These are phyloP conservation scores for Limnephilus rhombicus DNA, from an alignment of 2,888 invertebrate species.

Conservation along the genomic window DNA sequence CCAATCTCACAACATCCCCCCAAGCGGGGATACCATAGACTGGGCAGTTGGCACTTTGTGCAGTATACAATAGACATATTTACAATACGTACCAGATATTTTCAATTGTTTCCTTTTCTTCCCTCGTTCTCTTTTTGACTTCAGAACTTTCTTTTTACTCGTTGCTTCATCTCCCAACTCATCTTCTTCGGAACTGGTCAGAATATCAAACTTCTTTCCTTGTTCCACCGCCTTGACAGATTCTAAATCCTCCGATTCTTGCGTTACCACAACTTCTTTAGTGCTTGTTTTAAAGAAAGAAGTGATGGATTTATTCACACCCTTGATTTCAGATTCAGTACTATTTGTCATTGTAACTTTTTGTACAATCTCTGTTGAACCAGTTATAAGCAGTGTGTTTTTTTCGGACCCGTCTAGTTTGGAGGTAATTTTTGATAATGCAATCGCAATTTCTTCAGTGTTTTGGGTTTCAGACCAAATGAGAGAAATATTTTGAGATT, in stretches of 20 bases:
- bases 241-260: not conserved
- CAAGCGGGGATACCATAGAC: not conserved
- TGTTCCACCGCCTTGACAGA: slow-evolving; percentile 20
- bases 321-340: not conserved
- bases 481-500: slow-evolving; percentile 57
- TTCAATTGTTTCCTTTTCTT: slow-evolving; percentile 74
- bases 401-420: not conserved
- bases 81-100: slow-evolving; percentile 72
- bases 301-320: slow-evolving; percentile 25
- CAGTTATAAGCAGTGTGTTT: not conserved
- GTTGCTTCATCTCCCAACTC: not conserved
- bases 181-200: slow-evolving; percentile 58
- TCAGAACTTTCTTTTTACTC: slow-evolving; percentile 66
- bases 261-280: not conserved
- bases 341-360: not conserved
- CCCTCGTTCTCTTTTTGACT: slow-evolving; percentile 66
- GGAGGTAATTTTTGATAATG: slow-evolving; percentile 9
- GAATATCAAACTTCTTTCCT: slow-evolving; percentile 55
- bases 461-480: slow-evolving; percentile 55
- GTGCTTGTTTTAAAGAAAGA: slow-evolving; percentile 46
- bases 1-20: not conserved
- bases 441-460: slow-evolving; percentile 45
- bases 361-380: not conserved
- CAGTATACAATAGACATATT: not conserved
- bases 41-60: not conserved